Percentiles rank a stretch among this genome's conserved stretches.
Evolutionary conservation across 2,797 vertebrate genomes (phyloP).

Genomic region (Dendrocincla fuliginosa): DNA sequence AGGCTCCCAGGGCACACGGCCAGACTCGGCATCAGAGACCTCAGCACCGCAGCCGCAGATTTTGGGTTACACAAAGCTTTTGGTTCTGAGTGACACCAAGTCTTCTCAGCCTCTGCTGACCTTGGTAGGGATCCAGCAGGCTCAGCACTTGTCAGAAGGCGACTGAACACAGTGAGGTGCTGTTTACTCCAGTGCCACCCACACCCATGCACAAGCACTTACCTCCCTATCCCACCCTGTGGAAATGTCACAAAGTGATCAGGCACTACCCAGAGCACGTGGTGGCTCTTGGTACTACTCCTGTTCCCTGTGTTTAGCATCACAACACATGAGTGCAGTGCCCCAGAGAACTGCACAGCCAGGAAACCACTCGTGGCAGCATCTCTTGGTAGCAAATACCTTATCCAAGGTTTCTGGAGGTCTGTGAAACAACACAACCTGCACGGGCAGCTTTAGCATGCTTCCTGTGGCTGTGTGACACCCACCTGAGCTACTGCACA

Average conservation of each 20-base stretch:
- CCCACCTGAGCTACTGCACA: not conserved
- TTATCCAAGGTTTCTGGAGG: not conserved
- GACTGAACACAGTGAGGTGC: not conserved
- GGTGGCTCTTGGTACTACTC: not conserved
- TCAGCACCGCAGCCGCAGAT: not conserved
- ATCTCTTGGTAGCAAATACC: not conserved
- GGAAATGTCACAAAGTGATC: not conserved
- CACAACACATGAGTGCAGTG: not conserved
- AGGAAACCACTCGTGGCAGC: not conserved
- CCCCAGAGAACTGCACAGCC: not conserved
- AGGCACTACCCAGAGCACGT: not conserved
- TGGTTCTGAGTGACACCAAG: not conserved
- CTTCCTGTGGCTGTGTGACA: not conserved
- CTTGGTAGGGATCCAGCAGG: not conserved
- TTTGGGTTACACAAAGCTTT: not conserved
- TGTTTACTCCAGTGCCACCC: not conserved
- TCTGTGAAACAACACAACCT: not conserved
- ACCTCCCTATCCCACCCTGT: not conserved
- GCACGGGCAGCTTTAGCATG: not conserved
- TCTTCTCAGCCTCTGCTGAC: not conserved
- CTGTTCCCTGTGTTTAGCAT: not conserved
- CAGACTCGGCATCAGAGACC: fast-evolving
- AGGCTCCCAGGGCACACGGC: fast-evolving
- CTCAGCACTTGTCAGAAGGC: not conserved
- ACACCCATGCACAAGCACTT: not conserved